Evolutionary conservation across 2,888 invertebrate species (phyloP).

Genomic region (Theretra japonica): DNA sequence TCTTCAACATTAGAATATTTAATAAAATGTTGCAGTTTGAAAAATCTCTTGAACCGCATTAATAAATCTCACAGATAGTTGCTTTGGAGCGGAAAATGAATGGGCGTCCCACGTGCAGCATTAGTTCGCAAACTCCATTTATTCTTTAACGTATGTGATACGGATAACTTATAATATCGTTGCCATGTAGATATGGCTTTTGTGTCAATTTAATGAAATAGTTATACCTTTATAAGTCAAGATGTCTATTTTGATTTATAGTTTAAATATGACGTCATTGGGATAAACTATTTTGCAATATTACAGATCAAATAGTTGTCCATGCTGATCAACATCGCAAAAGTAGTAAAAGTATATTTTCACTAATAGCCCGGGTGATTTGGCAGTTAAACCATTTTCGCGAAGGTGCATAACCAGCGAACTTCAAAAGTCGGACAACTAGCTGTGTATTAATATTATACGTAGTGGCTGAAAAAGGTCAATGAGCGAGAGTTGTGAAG

Average conservation of each 20-base stretch:
- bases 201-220: neutral
- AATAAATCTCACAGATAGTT: neutral
- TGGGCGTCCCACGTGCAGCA: neutral
- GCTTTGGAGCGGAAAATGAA: neutral
- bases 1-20: neutral
- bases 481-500: neutral
- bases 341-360: too few relatives aligned
- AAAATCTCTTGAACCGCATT: neutral
- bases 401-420: too few relatives aligned
- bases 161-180: neutral
- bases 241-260: too few relatives aligned
- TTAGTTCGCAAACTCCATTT: slow-evolving; percentile 4
- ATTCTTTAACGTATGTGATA: neutral
- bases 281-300: too few relatives aligned
- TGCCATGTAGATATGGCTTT: neutral
- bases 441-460: neutral
- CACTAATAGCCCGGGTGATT: too few relatives aligned
- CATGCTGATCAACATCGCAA: too few relatives aligned
- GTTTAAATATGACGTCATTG: too few relatives aligned
- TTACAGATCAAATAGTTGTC: too few relatives aligned
- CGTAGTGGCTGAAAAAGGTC: neutral
- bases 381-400: too few relatives aligned
- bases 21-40: neutral
- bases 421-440: neutral
- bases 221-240: too few relatives aligned